Evolutionary conservation across 2,797 vertebrate species (phyloP).

Genomic region (Manis javanica): DNA sequence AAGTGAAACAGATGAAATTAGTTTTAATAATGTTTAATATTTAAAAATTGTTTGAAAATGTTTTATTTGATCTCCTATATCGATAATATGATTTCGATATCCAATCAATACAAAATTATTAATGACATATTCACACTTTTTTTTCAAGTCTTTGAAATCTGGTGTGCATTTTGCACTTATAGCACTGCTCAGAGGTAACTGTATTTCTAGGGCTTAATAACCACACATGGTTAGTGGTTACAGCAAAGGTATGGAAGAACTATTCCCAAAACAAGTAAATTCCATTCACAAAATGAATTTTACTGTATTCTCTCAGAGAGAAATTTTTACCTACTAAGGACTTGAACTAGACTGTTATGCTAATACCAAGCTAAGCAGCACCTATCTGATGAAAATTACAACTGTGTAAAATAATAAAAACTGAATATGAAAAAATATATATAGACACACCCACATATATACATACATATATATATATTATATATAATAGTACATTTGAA

Average conservation of each 20-base stretch:
- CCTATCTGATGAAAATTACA: background rate
- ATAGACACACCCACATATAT: background rate
- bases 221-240: background rate
- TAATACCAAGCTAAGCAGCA: background rate
- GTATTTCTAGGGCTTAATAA: background rate
- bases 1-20: conserved; percentile 21
- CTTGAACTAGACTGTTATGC: background rate
- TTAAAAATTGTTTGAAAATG: background rate
- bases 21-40: background rate
- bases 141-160: background rate
- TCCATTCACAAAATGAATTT: background rate
- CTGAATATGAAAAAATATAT: background rate
- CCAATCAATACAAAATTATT: background rate
- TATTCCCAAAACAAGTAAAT: background rate
- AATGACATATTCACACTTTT: background rate
- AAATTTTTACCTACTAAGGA: background rate
- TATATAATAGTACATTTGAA: background rate
- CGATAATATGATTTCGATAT: background rate
- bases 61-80: background rate
- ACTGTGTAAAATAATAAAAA: background rate
- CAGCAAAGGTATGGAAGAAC: background rate
- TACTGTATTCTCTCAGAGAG: background rate
- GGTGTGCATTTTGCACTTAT: background rate
- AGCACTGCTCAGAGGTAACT: background rate
- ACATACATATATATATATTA: background rate